Evolutionary conservation across 2,113 vertebrate genomes (phyloP).

Genomic region (human (Homo sapiens)): DNA sequence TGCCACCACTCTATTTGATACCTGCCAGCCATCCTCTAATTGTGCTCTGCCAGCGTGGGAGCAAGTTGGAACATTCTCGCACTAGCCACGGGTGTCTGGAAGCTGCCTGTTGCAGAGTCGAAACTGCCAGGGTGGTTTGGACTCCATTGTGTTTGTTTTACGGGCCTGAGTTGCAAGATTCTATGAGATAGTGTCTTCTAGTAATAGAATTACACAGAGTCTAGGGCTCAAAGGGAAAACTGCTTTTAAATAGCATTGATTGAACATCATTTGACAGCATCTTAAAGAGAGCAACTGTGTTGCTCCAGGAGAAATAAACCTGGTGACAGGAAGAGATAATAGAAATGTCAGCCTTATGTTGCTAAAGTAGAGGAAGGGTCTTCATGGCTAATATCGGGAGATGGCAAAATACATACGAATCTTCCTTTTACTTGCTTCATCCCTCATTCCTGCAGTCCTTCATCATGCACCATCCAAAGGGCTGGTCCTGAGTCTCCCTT

Average conservation of each 20-base stretch:
- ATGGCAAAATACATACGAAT: no score
- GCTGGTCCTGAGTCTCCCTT: rapidly evolving
- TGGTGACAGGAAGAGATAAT: neutral
- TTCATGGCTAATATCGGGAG: rapidly evolving
- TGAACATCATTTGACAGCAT: neutral
- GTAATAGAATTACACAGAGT: neutral
- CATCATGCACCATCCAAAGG: rapidly evolving
- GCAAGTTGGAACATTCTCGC: neutral
- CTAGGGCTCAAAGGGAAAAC: neutral
- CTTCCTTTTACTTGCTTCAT: no score
- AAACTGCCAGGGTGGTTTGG: neutral
- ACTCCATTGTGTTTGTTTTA: neutral
- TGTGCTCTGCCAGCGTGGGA: neutral
- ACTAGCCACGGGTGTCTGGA: neutral
- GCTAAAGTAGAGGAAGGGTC: neutral
- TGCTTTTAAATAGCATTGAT: neutral
- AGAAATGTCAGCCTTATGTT: neutral
- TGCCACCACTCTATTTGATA: rapidly evolving
- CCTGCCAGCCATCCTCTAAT: neutral
- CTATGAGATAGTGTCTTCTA: neutral
- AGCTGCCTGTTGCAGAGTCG: neutral
- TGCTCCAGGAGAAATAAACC: neutral
- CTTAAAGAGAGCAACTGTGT: neutral
- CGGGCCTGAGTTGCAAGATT: neutral
- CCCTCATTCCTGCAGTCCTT: neutral